Evolutionary conservation across 1,140 invertebrate genomes (phyloP), one percentile per base, ranked within the genome.

Genomic region (Cheumatopsyche charites): DNA sequence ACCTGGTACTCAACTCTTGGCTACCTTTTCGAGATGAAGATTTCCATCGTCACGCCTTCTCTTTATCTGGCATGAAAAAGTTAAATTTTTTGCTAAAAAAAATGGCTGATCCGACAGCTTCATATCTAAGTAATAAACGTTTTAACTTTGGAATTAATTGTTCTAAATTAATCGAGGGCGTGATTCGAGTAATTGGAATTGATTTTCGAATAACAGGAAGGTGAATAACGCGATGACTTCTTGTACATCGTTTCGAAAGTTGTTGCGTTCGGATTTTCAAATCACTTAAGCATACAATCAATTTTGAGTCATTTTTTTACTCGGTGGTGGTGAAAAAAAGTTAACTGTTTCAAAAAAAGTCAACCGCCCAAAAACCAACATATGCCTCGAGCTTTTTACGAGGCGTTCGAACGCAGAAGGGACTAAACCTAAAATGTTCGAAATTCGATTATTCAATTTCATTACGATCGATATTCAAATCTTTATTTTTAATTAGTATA

Each of bases 261-360:
- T 52, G 65, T 67, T 62, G 42, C 52, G 26, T 41, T 66, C 70
- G 41, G 67, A 75, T 66, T 69, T 75, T 70, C n/a, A 72, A 75
- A 75, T 75, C 70, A 75, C 70, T 75, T 75, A 75, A 72, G 70
- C 66, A 63, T 65, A 71, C 69, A 71, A 67, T 75, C 73, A 72
- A 72, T 72, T 71, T 69, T 29, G 21, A 2, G 17, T 36, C n/a
- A 0, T 63, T 75, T 71, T 74, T 74, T 75, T 75, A 29, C 29
- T 62, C 29, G 29, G 29, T 36, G 17, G 55, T 58, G 7, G 15
- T 13, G 42, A n/a, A 41, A 72, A 75, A 75, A 75, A 75, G 41
- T 45, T 69, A 65, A 68, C 69, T 66, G 70, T 66, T 70, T 68
- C 65, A 75, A 75, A 75, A 75, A 75, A 73, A 68, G 65, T 67